A percentile compares a stretch with the other conserved stretches of the same genome.
Evolutionary conservation across 2,888 invertebrate genomes (phyloP).

Genomic region (Germaria angustata): DNA sequence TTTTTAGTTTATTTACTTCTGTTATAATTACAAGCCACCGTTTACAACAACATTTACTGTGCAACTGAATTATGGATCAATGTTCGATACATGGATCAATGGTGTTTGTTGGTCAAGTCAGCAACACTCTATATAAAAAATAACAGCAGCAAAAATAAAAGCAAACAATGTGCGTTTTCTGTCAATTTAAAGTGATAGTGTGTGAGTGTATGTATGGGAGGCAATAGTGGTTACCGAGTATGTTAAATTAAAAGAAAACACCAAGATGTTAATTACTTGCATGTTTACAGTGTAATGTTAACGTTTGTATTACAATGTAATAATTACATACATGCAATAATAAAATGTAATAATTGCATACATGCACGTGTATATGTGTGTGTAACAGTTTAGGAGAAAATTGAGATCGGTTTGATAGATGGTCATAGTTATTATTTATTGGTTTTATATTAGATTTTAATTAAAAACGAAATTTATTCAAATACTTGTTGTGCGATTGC

Average conservation of each 20-base stretch:
- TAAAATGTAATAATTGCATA: neutral
- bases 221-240: slow-evolving; percentile 7
- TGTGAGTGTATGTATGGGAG: neutral
- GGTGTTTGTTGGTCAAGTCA: slow-evolving; percentile 56
- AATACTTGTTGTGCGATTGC: too few species aligned
- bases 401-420: neutral
- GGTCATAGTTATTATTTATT: neutral
- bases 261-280: neutral
- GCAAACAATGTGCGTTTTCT: slow-evolving; percentile 34
- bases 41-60: slow-evolving; percentile 60
- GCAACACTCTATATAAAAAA: slow-evolving; percentile 29
- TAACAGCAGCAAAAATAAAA: slow-evolving; percentile 6
- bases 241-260: slow-evolving; percentile 25
- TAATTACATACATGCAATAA: too few species aligned
- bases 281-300: slow-evolving; percentile 24
- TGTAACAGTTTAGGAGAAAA: slow-evolving; percentile 21
- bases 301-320: neutral
- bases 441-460: neutral
- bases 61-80: slow-evolving; percentile 59
- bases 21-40: slow-evolving; percentile 21
- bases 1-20: slow-evolving; percentile 2
- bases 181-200: slow-evolving; percentile 4
- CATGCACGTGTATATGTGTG: neutral
- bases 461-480: too few species aligned
- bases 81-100: slow-evolving; percentile 46